A percentile compares a stretch with the other conserved stretches of the same genome.
phyloP scores from a whole-genome alignment of 2,888 invertebrate species.

The Amblyteles armatorius region DNA sequence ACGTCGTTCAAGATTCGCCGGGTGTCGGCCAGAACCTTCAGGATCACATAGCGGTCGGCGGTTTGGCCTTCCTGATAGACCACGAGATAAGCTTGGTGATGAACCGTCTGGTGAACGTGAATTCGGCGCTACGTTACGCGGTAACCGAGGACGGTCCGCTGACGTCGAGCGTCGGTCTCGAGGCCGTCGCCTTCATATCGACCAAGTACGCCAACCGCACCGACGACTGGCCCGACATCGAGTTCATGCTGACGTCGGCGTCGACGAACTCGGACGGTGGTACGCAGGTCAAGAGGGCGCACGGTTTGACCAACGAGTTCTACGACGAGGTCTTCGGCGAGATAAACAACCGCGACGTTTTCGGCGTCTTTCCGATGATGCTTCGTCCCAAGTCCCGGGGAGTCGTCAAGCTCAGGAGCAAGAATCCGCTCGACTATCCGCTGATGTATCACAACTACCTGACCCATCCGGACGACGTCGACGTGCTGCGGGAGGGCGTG shows the following conservation, averaged over 20 bases:
- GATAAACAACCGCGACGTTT: slow-evolving; percentile 91
- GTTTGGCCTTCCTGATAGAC: slow-evolving; percentile 92
- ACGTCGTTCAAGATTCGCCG: slow-evolving; percentile 91
- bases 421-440: slow-evolving; percentile 91
- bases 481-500: slow-evolving; percentile 93
- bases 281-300: slow-evolving; percentile 91
- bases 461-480: slow-evolving; percentile 93
- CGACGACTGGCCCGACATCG: slow-evolving; percentile 97
- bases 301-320: slow-evolving; percentile 93
- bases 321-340: slow-evolving; percentile 91
- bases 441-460: slow-evolving; percentile 96
- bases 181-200: slow-evolving; percentile 94
- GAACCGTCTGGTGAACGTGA: slow-evolving; percentile 92
- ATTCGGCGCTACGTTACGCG: slow-evolving; percentile 93
- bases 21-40: slow-evolving; percentile 95
- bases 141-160: slow-evolving; percentile 94
- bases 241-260: slow-evolving; percentile 94
- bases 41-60: slow-evolving; percentile 96
- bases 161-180: slow-evolving; percentile 94
- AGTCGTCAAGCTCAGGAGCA: slow-evolving; percentile 89
- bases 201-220: slow-evolving; percentile 95
- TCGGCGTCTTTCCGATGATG: slow-evolving; percentile 95
- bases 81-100: slow-evolving; percentile 92
- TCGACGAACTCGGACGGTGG: slow-evolving; percentile 95
- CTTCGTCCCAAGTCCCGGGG: slow-evolving; percentile 95